These are phyloP conservation scores for Callospermophilus lateralis DNA, from an alignment of 2,113 vertebrate genomes.

Conservation along the genomic window DNA sequence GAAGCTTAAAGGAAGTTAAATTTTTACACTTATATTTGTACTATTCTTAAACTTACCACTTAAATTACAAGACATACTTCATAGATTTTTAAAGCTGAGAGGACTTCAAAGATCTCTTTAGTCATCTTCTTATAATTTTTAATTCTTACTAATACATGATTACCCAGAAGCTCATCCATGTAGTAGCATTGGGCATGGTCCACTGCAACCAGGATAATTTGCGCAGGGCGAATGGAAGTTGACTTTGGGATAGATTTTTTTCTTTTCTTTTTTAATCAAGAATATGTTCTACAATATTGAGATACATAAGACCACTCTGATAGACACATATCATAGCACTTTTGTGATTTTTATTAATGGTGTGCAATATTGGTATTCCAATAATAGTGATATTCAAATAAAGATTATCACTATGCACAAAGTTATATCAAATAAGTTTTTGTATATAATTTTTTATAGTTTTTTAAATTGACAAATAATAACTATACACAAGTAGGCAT, in stretches of 20 bases:
- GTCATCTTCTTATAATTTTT: background rate
- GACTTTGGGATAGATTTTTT: background rate
- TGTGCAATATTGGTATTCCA: background rate
- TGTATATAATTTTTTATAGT: background rate
- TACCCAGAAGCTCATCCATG: background rate
- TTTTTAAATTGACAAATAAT: background rate
- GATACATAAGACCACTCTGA: background rate
- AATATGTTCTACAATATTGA: background rate
- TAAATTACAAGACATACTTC: background rate
- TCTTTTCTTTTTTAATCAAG: background rate
- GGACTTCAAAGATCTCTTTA: background rate
- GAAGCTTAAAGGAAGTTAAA: background rate
- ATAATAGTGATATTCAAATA: background rate
- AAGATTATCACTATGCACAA: background rate
- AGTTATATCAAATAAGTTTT: background rate
- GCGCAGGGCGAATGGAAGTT: background rate
- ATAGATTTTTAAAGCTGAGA: background rate
- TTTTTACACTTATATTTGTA: background rate
- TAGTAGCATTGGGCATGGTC: background rate
- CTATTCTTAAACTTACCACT: background rate
- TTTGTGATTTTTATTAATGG: conserved; percentile 6
- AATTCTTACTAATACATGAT: background rate
- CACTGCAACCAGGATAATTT: background rate
- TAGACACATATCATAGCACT: background rate
- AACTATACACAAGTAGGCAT: background rate